These are phyloP conservation scores for Cepphus grylle DNA, from an alignment of 2,113 vertebrate genomes.

Conservation along the genomic window DNA sequence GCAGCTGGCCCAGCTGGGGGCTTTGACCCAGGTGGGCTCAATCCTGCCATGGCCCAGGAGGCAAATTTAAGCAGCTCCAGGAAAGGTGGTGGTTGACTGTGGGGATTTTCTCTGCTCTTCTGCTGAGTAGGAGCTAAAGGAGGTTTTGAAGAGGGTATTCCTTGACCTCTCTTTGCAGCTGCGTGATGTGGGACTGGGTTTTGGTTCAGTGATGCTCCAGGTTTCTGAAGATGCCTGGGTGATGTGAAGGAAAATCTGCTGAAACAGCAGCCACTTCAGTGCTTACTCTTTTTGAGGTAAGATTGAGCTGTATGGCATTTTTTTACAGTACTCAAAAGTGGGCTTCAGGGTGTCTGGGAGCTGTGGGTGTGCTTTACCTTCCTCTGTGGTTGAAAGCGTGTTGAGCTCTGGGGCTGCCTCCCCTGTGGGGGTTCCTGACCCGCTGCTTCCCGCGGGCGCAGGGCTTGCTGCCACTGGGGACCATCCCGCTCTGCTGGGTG, in stretches of 20 bases:
- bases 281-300: not conserved
- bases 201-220: not conserved
- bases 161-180: not conserved
- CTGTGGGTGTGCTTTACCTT: not conserved
- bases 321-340: not conserved
- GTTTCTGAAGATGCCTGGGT: not conserved
- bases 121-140: not conserved
- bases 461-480: not conserved
- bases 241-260: not conserved
- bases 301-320: not conserved
- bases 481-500: not conserved
- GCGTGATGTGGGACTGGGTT: not conserved
- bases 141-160: not conserved
- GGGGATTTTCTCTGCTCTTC: not conserved
- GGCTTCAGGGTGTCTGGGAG: not conserved
- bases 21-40: not conserved
- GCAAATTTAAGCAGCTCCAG: not conserved
- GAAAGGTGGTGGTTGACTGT: not conserved
- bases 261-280: not conserved
- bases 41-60: not conserved
- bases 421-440: not conserved
- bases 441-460: accelerated
- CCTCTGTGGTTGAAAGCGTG: not conserved
- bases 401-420: not conserved
- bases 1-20: not conserved